A percentile compares a stretch with the other conserved stretches of the same genome.
Evolutionary conservation across 2,113 vertebrate species (phyloP).

Genomic region (Anser brachyrhynchus): DNA sequence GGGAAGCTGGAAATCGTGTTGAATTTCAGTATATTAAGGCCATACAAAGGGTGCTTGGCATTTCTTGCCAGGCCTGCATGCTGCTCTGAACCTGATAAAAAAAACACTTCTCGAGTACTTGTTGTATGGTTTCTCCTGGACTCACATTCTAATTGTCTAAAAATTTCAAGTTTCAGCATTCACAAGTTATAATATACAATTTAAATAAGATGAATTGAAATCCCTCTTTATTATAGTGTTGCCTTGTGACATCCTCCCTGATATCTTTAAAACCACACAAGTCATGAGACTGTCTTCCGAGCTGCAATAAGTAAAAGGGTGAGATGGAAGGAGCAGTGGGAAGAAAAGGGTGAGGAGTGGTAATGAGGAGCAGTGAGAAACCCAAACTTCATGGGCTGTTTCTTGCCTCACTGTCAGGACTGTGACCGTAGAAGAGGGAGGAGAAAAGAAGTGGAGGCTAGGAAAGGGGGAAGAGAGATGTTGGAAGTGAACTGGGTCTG

Average conservation of each 20-base stretch:
- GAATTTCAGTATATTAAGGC: neutral
- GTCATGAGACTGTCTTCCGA: neutral
- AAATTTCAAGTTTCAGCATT: neutral
- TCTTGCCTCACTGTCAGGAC: neutral
- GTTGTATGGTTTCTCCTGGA: neutral
- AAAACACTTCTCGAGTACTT: neutral
- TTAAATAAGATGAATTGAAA: neutral
- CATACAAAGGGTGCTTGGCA: neutral
- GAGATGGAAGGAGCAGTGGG: neutral
- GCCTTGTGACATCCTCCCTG: neutral
- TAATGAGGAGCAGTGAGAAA: neutral
- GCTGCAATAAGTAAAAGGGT: neutral
- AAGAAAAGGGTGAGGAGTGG: neutral
- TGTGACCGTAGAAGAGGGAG: neutral
- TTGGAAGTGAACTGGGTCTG: neutral
- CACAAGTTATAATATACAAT: neutral
- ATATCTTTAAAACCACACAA: fast-evolving
- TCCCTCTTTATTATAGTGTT: neutral
- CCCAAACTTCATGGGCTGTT: fast-evolving
- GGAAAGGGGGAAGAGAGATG: fast-evolving
- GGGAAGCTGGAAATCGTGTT: neutral
- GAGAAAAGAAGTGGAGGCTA: neutral
- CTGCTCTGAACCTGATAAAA: neutral
- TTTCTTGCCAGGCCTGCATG: neutral
- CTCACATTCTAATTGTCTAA: neutral